Percentiles rank a stretch among this genome's conserved stretches.
phyloP scores from a whole-genome alignment of 2,888 invertebrate species.

The Julus scandinavius region DNA sequence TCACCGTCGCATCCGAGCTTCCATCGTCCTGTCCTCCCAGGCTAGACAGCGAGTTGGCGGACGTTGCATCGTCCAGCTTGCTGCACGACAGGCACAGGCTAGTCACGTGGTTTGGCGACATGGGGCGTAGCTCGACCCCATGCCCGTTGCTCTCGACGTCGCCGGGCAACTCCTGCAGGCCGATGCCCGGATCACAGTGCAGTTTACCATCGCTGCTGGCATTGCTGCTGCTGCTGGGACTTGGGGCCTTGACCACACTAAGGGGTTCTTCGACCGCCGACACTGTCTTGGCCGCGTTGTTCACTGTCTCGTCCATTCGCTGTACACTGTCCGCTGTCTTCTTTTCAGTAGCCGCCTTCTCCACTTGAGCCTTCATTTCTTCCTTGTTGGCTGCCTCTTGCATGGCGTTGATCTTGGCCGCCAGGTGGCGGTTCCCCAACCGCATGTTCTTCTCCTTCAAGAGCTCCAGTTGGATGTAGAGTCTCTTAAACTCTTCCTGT shows the following conservation, averaged over 20 bases:
- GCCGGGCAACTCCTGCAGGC: not conserved
- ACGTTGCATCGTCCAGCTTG: not conserved
- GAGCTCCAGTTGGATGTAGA: conserved; percentile 81
- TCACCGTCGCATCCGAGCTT: conserved; percentile 47
- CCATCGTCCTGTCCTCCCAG: not conserved
- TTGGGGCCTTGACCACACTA: not conserved
- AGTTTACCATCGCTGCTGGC: not conserved
- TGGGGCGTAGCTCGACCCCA: conserved; percentile 50
- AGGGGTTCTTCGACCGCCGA: not conserved
- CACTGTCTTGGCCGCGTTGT: not conserved
- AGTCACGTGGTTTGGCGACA: conserved; percentile 52
- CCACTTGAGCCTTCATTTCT: conserved; percentile 49
- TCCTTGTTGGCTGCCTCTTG: conserved; percentile 76
- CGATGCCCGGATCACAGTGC: not conserved
- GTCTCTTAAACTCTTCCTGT: conserved; percentile 83
- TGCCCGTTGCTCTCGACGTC: not conserved
- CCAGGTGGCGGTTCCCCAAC: conserved; percentile 78
- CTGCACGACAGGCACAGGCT: not conserved
- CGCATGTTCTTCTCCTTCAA: conserved; percentile 82
- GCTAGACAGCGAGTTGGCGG: conserved; percentile 19
- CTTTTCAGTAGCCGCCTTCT: not conserved
- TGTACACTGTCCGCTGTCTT: not conserved
- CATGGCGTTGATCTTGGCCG: conserved; percentile 82
- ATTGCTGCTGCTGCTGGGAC: not conserved
- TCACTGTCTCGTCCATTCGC: not conserved